Evolutionary conservation across 2,888 invertebrate genomes (phyloP).

Genomic region (Trissolcus japonicus): DNA sequence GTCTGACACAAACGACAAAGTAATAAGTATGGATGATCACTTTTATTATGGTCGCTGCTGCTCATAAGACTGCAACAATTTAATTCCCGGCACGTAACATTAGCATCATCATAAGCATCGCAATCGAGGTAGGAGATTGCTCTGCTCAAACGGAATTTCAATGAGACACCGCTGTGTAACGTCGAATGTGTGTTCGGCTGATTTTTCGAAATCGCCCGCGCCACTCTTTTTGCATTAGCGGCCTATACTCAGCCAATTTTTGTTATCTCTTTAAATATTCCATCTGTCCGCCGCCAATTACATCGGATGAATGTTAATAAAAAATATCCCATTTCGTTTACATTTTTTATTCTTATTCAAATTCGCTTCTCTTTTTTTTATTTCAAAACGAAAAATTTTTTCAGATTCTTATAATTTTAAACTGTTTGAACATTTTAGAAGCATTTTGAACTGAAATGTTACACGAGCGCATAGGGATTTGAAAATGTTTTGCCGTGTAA

Average conservation of each 20-base stretch:
- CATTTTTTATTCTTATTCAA: too few relatives aligned
- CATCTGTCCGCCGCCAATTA: not conserved
- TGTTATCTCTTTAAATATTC: not conserved
- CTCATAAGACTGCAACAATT: conserved; percentile 58
- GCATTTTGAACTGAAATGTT: too few relatives aligned
- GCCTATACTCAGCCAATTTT: not conserved
- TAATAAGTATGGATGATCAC: conserved; percentile 58
- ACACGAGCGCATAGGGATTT: too few relatives aligned
- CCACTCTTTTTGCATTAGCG: conserved; percentile 23
- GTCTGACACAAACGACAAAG: conserved; percentile 58
- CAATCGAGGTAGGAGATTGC: conserved; percentile 58
- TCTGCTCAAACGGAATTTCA: conserved; percentile 54
- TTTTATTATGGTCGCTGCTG: conserved; percentile 56
- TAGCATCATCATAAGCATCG: conserved; percentile 59
- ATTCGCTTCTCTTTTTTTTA: too few relatives aligned
- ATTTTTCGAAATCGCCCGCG: conserved; percentile 38
- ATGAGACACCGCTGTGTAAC: conserved; percentile 52
- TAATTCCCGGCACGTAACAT: conserved; percentile 58
- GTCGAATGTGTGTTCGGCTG: conserved; percentile 24
- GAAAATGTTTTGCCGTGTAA: too few relatives aligned
- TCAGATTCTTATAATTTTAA: too few relatives aligned
- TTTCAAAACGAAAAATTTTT: too few relatives aligned
- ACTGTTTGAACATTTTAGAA: too few relatives aligned
- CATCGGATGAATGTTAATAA: too few relatives aligned
- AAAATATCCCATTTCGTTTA: too few relatives aligned